Conservation (phyloP, 2,113 vertebrate species). For the Chaetodon trifascialis region DNA sequence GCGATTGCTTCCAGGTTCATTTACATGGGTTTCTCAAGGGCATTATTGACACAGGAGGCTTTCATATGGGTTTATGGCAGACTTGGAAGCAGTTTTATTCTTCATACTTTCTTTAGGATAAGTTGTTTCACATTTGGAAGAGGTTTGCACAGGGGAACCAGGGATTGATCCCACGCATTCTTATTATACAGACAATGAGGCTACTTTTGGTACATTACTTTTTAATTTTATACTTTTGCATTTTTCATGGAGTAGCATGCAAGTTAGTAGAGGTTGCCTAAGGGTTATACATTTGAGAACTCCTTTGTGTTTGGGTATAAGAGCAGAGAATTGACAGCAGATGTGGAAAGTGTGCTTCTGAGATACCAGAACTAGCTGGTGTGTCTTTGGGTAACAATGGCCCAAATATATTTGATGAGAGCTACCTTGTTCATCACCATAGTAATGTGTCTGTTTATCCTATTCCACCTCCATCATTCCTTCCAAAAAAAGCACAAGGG, state of each 20-base stretch:
- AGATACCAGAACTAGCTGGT: not conserved
- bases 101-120: slow-evolving; percentile 30
- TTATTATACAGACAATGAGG: not conserved
- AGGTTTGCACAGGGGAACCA: slow-evolving; percentile 25
- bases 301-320: not conserved
- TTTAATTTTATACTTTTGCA: not conserved
- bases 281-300: not conserved
- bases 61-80: slow-evolving; percentile 21
- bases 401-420: slow-evolving; percentile 2
- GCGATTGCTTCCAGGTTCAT: slow-evolving; percentile 74
- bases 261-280: slow-evolving; percentile 4
- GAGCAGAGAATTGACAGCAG: not conserved
- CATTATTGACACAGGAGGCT: slow-evolving; percentile 21
- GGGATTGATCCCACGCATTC: slow-evolving; percentile 40
- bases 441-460: slow-evolving; percentile 1
- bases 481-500: not conserved
- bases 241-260: slow-evolving; percentile 18
- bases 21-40: slow-evolving; percentile 44
- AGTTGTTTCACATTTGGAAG: slow-evolving; percentile 30
- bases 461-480: not conserved
- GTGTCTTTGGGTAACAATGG: not conserved
- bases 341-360: not conserved
- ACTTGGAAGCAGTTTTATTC: slow-evolving; percentile 7
- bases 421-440: not conserved
- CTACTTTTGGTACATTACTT: slow-evolving; percentile 9